Conservation (phyloP, 2,113 vertebrate species). For the Gracilinanus agilis region DNA sequence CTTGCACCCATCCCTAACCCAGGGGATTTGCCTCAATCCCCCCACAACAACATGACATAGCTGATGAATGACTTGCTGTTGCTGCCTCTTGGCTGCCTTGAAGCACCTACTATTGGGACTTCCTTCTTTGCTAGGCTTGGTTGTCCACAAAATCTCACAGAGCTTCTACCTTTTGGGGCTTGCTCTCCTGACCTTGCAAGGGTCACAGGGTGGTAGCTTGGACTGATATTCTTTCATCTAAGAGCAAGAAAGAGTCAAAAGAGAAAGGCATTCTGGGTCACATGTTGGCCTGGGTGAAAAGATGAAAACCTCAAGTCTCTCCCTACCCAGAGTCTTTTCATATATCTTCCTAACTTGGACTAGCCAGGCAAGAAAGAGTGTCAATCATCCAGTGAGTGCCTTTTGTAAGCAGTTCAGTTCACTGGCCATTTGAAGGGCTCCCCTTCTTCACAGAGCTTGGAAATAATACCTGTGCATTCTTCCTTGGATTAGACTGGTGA, state of each 20-base stretch:
- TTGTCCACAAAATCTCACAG: background rate
- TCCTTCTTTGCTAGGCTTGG: background rate
- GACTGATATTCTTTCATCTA: background rate
- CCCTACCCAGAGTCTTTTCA: background rate
- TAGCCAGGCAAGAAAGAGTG: background rate
- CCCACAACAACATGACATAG: background rate
- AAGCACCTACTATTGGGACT: background rate
- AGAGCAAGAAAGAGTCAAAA: background rate
- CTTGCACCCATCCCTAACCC: no score
- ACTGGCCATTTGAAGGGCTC: background rate
- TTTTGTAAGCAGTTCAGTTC: background rate
- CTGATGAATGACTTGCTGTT: background rate
- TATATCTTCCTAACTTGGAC: background rate
- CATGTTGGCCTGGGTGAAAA: background rate
- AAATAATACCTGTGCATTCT: background rate
- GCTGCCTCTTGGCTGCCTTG: background rate
- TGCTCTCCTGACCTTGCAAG: background rate
- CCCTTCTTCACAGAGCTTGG: background rate
- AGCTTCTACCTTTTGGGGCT: background rate
- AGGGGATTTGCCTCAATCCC: no score
- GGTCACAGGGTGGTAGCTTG: background rate
- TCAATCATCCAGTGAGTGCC: background rate
- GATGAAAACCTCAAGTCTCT: background rate
- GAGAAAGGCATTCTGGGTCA: background rate
- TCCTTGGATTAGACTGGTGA: background rate